A percentile compares a stretch with the other conserved stretches of the same genome.
Conservation (phyloP, 2,888 invertebrate genomes). For the Hemithea aestivaria region DNA sequence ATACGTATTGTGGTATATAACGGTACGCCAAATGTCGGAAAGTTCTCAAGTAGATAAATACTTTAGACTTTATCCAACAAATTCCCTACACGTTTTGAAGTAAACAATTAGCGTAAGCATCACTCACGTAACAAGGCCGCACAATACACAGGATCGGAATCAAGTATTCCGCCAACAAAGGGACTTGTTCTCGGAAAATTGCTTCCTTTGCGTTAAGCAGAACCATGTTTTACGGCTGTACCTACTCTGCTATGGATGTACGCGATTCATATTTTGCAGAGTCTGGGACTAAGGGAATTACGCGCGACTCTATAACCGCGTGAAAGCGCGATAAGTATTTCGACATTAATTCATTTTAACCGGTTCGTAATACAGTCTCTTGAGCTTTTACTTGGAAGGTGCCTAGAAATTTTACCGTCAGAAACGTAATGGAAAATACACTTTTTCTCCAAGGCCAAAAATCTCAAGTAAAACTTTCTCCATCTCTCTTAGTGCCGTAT, state of each 20-base stretch:
- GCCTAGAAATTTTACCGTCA: slow-evolving; percentile 7
- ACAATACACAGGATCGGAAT: slow-evolving; percentile 41
- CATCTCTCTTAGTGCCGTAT: too few relatives aligned
- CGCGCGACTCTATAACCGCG: slow-evolving; percentile 27
- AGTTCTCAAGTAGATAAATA: background rate
- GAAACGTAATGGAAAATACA: slow-evolving; percentile 9
- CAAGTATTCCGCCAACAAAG: slow-evolving; percentile 44
- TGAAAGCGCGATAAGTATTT: slow-evolving; percentile 40
- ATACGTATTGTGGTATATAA: too few relatives aligned
- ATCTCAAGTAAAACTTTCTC: too few relatives aligned
- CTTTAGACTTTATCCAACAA: background rate
- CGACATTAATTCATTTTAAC: slow-evolving; percentile 27
- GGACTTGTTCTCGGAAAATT: slow-evolving; percentile 42
- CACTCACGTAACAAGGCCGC: slow-evolving; percentile 22
- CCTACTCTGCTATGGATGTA: slow-evolving; percentile 15
- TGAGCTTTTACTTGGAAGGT: too few relatives aligned
- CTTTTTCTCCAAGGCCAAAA: slow-evolving; percentile 5
- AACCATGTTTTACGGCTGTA: slow-evolving; percentile 41
- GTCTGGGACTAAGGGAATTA: slow-evolving; percentile 33
- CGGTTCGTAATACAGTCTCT: slow-evolving; percentile 21
- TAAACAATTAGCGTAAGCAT: slow-evolving; percentile 24
- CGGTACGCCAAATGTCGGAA: background rate
- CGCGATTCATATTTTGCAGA: slow-evolving; percentile 47
- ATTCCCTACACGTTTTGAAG: slow-evolving; percentile 16
- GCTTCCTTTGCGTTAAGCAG: slow-evolving; percentile 42